These are phyloP conservation scores for Exocentrus adspersus DNA, from an alignment of 2,888 invertebrate genomes.

Conservation along the genomic window DNA sequence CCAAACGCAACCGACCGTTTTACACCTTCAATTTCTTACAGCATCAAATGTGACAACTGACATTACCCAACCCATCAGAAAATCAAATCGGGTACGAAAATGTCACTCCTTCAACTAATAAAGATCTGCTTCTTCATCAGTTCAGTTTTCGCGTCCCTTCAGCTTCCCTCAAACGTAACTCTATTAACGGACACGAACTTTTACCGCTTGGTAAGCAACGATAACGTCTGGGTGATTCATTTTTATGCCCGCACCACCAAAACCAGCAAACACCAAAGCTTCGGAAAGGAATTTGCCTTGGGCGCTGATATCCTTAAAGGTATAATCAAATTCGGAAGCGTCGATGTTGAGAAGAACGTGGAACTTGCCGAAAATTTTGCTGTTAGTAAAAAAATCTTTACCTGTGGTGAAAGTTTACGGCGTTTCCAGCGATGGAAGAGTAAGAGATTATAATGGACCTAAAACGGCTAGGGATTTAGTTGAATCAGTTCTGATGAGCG, in stretches of 20 bases:
- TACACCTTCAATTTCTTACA: no score
- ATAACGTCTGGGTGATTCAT: conserved; percentile 90
- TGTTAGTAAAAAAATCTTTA: conserved; percentile 77
- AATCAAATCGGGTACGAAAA: background rate
- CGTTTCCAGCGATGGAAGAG: conserved; percentile 74
- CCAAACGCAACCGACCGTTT: no score
- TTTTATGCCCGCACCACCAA: conserved; percentile 95
- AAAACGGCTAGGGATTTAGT: conserved; percentile 83
- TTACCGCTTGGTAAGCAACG: conserved; percentile 79
- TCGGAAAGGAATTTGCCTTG: conserved; percentile 90
- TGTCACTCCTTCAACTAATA: background rate
- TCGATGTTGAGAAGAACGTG: conserved; percentile 83
- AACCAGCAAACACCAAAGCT: conserved; percentile 87
- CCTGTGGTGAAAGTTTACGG: conserved; percentile 94
- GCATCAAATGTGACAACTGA: background rate
- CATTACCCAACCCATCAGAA: background rate
- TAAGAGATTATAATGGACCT: conserved; percentile 80
- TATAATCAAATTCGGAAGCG: conserved; percentile 87
- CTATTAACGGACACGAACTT: conserved; percentile 84
- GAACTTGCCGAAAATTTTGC: conserved; percentile 71
- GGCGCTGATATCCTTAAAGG: conserved; percentile 90
- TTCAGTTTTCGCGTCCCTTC: background rate
- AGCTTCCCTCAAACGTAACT: conserved; percentile 69
- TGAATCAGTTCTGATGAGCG: conserved; percentile 74
- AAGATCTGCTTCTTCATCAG: background rate